Percentiles rank a stretch among this genome's conserved stretches.
These are phyloP conservation scores for Lepidocolaptes lacrymiger DNA, from an alignment of 2,797 vertebrate genomes.

Conservation along the genomic window DNA sequence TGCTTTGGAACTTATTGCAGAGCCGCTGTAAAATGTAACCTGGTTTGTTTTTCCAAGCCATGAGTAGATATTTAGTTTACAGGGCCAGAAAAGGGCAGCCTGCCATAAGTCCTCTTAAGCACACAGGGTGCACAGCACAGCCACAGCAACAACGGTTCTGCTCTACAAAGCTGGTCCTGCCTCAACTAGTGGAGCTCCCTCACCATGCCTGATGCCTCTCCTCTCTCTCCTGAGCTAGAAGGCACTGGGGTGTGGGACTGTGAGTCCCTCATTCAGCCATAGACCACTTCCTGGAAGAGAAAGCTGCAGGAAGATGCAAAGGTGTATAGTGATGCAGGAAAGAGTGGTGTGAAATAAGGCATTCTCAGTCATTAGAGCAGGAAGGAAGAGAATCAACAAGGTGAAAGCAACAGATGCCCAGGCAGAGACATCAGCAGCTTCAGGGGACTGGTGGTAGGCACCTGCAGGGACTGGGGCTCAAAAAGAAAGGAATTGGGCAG, in stretches of 20 bases:
- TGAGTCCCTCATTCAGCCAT: neutral
- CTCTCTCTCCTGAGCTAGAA: neutral
- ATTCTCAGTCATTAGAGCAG: neutral
- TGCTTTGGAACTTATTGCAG: neutral
- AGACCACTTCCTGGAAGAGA: neutral
- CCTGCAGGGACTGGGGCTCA: neutral
- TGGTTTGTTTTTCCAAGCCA: neutral
- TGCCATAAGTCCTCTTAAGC: neutral
- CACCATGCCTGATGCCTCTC: neutral
- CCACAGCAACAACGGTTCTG: neutral
- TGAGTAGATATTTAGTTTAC: neutral
- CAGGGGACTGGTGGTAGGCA: neutral
- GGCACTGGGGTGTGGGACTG: neutral
- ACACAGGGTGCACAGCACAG: rapidly evolving
- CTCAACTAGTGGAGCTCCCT: neutral
- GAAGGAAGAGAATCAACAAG: neutral
- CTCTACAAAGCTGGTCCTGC: neutral
- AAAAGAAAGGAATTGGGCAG: neutral
- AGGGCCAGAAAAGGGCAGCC: neutral
- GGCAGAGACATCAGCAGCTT: neutral
- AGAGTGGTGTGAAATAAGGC: neutral
- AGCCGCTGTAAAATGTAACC: neutral
- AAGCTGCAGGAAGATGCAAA: neutral
- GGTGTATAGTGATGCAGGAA: neutral
- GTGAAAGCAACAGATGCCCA: neutral